Conservation (phyloP, 1,140 invertebrate genomes). For the Heterodera schachtii region DNA sequence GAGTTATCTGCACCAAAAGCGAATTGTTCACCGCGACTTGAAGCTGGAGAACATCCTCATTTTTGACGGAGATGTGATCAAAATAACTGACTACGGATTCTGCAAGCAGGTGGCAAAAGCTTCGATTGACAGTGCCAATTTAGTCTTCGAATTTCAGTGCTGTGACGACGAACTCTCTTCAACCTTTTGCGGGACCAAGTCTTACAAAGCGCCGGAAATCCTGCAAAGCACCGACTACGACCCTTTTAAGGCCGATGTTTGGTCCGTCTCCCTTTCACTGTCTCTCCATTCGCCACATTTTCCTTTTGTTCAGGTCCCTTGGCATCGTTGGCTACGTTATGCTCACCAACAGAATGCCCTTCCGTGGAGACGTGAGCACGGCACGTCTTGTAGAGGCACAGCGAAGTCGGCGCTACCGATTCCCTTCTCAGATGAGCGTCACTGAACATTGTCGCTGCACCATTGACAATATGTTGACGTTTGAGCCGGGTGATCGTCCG, state of each 20-base stretch:
- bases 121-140: too few species aligned
- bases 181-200: constrained; percentile 72
- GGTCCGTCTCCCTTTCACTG: constrained; percentile 24
- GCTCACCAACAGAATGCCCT: constrained; percentile 47
- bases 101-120: constrained; percentile 59
- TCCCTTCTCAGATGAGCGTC: constrained; percentile 34
- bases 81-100: constrained; percentile 75
- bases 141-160: neutral
- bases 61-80: constrained; percentile 68
- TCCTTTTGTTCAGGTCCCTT: constrained; percentile 34
- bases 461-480: constrained; percentile 40
- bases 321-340: constrained; percentile 44
- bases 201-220: constrained; percentile 75
- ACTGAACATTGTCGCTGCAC: constrained; percentile 26
- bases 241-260: constrained; percentile 50
- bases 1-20: constrained; percentile 71
- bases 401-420: constrained; percentile 46
- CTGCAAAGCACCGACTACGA: constrained; percentile 59
- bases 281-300: constrained; percentile 5
- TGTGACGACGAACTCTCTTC: constrained; percentile 28
- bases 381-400: constrained; percentile 42
- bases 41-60: constrained; percentile 76
- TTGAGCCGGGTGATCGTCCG: constrained; percentile 32
- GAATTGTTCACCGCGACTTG: constrained; percentile 74
- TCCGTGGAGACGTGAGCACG: constrained; percentile 44